Evolutionary conservation across 2,113 vertebrate genomes (phyloP).

Genomic region (Sinocyclocheilus rhinocerous): DNA sequence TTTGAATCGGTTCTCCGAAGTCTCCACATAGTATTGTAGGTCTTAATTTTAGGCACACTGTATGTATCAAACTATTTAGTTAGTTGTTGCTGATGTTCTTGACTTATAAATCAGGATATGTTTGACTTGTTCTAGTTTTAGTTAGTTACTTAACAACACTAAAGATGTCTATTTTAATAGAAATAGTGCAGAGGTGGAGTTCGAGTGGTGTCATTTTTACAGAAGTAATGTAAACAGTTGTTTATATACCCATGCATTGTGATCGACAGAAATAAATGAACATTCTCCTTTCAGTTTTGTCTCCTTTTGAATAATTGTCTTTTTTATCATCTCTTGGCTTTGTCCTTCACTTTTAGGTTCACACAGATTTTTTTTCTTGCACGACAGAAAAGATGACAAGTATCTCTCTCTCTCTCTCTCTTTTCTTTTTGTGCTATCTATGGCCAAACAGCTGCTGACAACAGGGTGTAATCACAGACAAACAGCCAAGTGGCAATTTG

Average conservation of each 20-base stretch:
- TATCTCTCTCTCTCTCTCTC: not conserved
- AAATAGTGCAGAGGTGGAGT: not conserved
- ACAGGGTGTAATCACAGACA: slow-evolving; percentile 48
- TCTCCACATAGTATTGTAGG: not conserved
- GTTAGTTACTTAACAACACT: not conserved
- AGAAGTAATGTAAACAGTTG: not conserved
- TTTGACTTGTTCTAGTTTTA: not conserved
- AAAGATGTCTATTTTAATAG: not conserved
- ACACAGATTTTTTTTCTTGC: not conserved
- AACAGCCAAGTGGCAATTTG: slow-evolving; percentile 50
- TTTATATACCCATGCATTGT: not conserved
- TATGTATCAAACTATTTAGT: not conserved
- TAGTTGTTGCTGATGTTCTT: not conserved
- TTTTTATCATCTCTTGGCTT: not conserved
- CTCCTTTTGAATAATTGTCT: not conserved
- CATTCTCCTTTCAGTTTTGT: not conserved
- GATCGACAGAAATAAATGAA: not conserved
- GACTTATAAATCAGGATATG: not conserved
- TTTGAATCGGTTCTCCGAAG: not conserved
- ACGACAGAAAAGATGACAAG: not conserved
- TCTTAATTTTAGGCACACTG: not conserved
- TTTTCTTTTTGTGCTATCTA: slow-evolving; percentile 1
- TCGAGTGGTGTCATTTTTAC: not conserved
- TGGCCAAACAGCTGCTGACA: slow-evolving; percentile 51
- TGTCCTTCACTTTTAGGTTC: not conserved